Percentiles rank a stretch among this genome's conserved stretches.
Evolutionary conservation across 2,113 vertebrate species (phyloP).

Genomic region (Corythaixoides concolor): DNA sequence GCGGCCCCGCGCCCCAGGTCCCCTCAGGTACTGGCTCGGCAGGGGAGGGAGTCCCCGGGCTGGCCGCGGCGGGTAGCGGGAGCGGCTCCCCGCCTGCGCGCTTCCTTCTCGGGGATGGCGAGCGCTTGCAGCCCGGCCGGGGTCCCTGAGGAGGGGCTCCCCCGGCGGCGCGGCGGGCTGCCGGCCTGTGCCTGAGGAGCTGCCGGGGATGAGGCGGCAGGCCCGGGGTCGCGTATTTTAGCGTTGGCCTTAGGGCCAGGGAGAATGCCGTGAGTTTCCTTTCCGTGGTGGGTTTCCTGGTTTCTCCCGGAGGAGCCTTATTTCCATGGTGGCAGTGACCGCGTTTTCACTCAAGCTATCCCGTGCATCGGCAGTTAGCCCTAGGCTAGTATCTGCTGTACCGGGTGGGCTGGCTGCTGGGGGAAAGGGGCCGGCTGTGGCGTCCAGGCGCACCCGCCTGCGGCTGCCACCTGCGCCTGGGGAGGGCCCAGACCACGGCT

Average conservation of each 20-base stretch:
- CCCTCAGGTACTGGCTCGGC: background rate
- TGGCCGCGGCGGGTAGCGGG: background rate
- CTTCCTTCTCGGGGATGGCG: too few species aligned
- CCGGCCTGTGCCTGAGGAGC: background rate
- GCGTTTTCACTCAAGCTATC: too few species aligned
- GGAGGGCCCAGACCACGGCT: rapidly evolving
- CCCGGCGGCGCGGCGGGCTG: background rate
- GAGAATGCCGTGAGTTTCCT: background rate
- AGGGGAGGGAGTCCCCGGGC: background rate
- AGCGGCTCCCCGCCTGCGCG: background rate
- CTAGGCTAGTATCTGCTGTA: too few species aligned
- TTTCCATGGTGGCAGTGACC: too few species aligned
- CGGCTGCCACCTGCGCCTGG: background rate
- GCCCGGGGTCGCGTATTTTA: too few species aligned
- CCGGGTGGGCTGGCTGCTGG: background rate
- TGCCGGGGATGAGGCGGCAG: background rate
- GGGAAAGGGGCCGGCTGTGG: background rate
- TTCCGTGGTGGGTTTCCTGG: background rate
- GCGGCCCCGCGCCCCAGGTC: background rate
- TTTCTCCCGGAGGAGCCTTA: background rate
- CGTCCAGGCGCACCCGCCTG: background rate
- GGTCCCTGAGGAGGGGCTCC: background rate
- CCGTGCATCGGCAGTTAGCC: too few species aligned
- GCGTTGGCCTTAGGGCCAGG: background rate
- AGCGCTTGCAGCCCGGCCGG: background rate